Evolutionary conservation across 2,888 invertebrate genomes (phyloP).

Genomic region (Rhagonycha lutea): DNA sequence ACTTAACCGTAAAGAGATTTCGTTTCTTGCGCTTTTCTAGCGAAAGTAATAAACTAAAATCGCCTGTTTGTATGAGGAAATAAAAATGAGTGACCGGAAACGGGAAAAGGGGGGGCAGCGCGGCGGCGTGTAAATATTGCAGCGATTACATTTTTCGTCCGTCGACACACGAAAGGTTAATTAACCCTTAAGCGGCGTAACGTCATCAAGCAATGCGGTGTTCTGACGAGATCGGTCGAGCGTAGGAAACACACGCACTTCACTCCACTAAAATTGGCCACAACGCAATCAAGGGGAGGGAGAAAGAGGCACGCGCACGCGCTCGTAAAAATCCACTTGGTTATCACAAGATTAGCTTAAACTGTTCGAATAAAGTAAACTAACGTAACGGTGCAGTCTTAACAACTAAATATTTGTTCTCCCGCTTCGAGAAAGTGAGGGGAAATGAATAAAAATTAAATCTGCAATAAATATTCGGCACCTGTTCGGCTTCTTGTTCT

Average conservation of each 20-base stretch:
- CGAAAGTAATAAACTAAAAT: not conserved
- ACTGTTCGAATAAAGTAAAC: conserved; percentile 13
- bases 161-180: not conserved
- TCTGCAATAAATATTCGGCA: conserved; percentile 20
- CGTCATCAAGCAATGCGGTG: not conserved
- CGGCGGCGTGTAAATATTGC: not conserved
- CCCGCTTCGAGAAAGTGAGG: not conserved
- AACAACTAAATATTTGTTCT: conserved; percentile 17
- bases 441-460: not conserved
- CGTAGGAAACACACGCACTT: not conserved
- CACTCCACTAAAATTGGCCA: conserved; percentile 14
- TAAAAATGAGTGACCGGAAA: not conserved
- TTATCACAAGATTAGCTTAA: conserved; percentile 28
- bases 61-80: not conserved
- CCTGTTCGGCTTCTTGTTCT: conserved; percentile 20
- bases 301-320: not conserved
- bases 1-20: not conserved
- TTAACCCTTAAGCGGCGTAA: not conserved
- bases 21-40: not conserved
- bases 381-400: conserved; percentile 14
- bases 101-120: not conserved
- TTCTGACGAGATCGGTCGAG: not conserved
- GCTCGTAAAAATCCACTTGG: conserved; percentile 8
- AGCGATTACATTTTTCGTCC: not conserved
- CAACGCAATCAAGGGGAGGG: not conserved